These are phyloP conservation scores for Napeogenes sylphis DNA, from an alignment of 2,888 invertebrate genomes.

Conservation along the genomic window DNA sequence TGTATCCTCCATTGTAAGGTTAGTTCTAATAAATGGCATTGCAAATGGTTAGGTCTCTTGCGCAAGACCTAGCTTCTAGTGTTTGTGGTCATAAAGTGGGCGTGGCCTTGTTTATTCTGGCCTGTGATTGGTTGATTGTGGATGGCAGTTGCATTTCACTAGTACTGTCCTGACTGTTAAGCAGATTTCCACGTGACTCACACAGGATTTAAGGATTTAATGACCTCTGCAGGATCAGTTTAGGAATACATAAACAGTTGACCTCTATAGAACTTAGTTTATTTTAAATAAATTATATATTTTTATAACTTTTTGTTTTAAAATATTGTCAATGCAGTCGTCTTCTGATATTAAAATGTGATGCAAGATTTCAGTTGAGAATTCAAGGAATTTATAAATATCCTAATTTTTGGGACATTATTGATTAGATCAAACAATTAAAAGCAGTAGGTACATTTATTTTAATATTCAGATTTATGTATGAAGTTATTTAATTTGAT, in stretches of 20 bases:
- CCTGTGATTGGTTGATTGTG: conserved; percentile 54
- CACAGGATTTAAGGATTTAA: conserved; percentile 23
- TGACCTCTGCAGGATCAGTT: conserved; percentile 13
- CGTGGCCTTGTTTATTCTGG: conserved; percentile 56
- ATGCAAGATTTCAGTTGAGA: no score
- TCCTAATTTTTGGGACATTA: no score
- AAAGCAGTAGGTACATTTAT: background rate
- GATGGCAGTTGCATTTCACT: conserved; percentile 69
- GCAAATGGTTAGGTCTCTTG: conserved; percentile 28
- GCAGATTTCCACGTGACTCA: conserved; percentile 39
- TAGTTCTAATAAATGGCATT: conserved; percentile 11
- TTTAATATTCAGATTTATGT: background rate
- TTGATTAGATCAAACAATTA: no score
- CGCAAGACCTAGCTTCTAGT: conserved; percentile 30
- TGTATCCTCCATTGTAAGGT: conserved; percentile 18
- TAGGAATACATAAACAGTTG: conserved; percentile 11
- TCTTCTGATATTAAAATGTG: no score
- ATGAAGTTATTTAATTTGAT: background rate
- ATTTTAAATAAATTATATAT: no score
- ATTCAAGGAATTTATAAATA: no score
- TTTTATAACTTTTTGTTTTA: no score
- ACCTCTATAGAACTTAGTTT: background rate
- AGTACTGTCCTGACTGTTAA: conserved; percentile 58
- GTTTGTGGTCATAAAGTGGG: conserved; percentile 45
- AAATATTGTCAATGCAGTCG: no score